Evolutionary conservation across 2,888 invertebrate genomes (phyloP).

Genomic region (Nyleta sp.): DNA sequence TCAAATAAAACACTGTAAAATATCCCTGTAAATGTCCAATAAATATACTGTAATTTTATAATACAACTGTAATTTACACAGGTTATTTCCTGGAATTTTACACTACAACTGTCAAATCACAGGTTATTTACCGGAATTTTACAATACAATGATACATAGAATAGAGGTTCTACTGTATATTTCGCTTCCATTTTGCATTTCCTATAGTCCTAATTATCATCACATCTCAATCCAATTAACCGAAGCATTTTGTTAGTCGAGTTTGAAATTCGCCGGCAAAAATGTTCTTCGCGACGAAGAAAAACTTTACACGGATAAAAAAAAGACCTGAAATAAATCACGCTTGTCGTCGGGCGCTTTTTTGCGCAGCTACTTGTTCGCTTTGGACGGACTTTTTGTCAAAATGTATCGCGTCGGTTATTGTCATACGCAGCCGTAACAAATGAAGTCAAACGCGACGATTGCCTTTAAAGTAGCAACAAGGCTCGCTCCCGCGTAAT

Average conservation of each 20-base stretch:
- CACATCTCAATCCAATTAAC: slow-evolving; percentile 8
- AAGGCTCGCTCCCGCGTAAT: slow-evolving; percentile 59
- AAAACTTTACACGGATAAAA: neutral
- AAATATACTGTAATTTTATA: too few species aligned
- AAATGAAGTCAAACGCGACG: slow-evolving; percentile 55
- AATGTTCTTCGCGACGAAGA: neutral
- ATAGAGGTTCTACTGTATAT: too few species aligned
- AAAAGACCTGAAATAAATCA: slow-evolving; percentile 10
- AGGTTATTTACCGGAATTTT: too few species aligned
- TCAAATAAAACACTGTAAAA: too few species aligned
- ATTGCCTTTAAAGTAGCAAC: slow-evolving; percentile 60
- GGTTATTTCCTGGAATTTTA: too few species aligned
- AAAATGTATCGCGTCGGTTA: slow-evolving; percentile 12
- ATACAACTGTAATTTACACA: too few species aligned
- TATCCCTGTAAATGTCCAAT: too few species aligned
- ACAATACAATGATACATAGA: too few species aligned
- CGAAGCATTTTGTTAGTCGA: slow-evolving; percentile 12
- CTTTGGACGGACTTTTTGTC: slow-evolving; percentile 27
- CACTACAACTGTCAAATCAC: too few species aligned
- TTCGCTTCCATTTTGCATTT: too few species aligned
- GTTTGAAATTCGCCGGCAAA: slow-evolving; percentile 17
- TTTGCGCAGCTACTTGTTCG: slow-evolving; percentile 2
- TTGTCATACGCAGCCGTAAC: neutral
- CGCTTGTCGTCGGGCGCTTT: slow-evolving; percentile 23
- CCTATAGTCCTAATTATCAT: too few species aligned